Conservation (phyloP, 1,140 invertebrate species). For the Drosophila pseudoobscura region DNA sequence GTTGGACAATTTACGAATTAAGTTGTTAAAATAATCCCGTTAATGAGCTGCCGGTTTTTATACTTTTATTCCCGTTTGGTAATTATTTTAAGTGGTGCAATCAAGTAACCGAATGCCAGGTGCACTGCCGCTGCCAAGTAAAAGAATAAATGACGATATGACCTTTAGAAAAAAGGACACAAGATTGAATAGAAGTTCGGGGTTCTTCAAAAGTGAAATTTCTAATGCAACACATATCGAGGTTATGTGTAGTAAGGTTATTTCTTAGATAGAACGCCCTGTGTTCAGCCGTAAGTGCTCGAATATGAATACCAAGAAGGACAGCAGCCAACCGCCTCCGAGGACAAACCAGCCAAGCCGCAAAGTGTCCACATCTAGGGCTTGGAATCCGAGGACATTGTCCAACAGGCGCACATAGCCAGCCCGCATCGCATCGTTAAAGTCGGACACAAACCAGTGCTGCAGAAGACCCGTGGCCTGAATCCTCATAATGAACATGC, state of each 20-base stretch:
- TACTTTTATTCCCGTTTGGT: too few species aligned
- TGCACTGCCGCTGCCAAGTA: too few species aligned
- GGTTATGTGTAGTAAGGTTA: too few species aligned
- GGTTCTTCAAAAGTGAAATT: too few species aligned
- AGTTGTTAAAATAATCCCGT: background rate
- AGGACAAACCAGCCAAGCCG: conserved; percentile 55
- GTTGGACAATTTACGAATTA: background rate
- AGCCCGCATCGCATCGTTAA: conserved; percentile 65
- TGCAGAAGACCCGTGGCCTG: conserved; percentile 58
- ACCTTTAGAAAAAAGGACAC: too few species aligned
- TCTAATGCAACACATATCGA: too few species aligned
- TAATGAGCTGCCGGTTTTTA: too few species aligned
- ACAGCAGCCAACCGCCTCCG: conserved; percentile 21
- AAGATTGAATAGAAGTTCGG: too few species aligned
- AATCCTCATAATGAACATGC: conserved; percentile 64
- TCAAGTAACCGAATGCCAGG: too few species aligned
- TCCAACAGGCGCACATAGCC: conserved; percentile 66
- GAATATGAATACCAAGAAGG: background rate
- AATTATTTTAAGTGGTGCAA: too few species aligned
- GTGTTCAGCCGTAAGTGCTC: conserved; percentile 5
- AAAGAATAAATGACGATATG: too few species aligned
- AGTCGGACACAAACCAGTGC: conserved; percentile 67
- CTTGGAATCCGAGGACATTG: conserved; percentile 57
- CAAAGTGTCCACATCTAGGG: conserved; percentile 57
- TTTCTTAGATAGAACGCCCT: too few species aligned